A percentile compares a stretch with the other conserved stretches of the same genome.
These are phyloP conservation scores for Drosophila niveifrons DNA, from an alignment of 2,888 invertebrate genomes.

Conservation along the genomic window DNA sequence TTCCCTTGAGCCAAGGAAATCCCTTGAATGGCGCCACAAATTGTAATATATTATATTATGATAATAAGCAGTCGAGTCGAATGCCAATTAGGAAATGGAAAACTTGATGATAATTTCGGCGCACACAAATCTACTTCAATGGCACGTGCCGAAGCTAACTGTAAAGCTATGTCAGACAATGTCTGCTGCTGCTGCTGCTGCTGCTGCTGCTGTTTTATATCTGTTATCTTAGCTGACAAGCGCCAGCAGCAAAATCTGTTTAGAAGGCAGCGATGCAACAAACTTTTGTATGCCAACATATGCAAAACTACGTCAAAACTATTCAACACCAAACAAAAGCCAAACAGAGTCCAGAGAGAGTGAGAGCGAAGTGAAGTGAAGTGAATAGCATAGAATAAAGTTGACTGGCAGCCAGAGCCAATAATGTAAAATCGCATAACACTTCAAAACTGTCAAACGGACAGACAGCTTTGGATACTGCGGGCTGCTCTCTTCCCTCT, in stretches of 20 bases:
- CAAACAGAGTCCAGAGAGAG: not conserved
- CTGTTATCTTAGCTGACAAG: slow-evolving; percentile 60
- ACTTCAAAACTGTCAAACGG: slow-evolving; percentile 69
- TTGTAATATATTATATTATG: not conserved
- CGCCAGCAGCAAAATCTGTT: slow-evolving; percentile 53
- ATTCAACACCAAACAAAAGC: slow-evolving; percentile 51
- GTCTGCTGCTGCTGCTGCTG: slow-evolving; percentile 11
- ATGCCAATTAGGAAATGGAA: slow-evolving; percentile 3
- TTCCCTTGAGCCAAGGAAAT: not conserved
- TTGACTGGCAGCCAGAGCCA: slow-evolving; percentile 54
- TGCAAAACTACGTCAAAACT: slow-evolving; percentile 71
- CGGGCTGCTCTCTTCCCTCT: too few relatives aligned
- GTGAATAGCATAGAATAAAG: slow-evolving; percentile 12
- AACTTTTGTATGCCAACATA: slow-evolving; percentile 58
- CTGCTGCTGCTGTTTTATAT: not conserved
- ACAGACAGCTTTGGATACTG: not conserved
- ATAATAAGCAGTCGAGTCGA: not conserved
- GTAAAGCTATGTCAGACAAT: slow-evolving; percentile 48
- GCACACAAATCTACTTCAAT: slow-evolving; percentile 22
- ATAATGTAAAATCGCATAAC: slow-evolving; percentile 80
- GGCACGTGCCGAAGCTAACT: slow-evolving; percentile 42
- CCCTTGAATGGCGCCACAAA: not conserved
- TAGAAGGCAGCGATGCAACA: slow-evolving; percentile 45
- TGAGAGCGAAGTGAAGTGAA: not conserved
- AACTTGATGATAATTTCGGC: slow-evolving; percentile 17